Evolutionary conservation across 2,113 vertebrate species (phyloP), one percentile per base, ranked within the genome.

Genomic region (Syngnathus typhle): DNA sequence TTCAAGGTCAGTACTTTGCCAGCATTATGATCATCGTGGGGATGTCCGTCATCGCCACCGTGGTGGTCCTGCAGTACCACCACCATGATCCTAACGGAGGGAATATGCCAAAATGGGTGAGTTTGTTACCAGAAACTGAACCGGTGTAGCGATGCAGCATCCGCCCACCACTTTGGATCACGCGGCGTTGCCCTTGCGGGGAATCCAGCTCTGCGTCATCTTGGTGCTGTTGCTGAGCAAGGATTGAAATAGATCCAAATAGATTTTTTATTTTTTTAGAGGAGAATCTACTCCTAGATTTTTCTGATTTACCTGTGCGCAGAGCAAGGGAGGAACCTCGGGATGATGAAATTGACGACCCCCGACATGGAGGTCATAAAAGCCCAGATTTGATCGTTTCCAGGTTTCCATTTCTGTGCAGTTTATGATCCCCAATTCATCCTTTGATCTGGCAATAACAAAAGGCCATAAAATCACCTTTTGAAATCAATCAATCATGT

Each of bases 1-100:
- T 75, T 52, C 52, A 76, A 93, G 92, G 91, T 65, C 92, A 93
- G 75, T 93, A 93, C 82, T 93, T 93, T 73, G 92, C 91, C 76
- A 92, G 90, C 64, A 93, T 91, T 52, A 93, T 93, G 92, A 90
- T 92, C 74, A 93, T 93, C 51, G 92, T 93, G 18, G 92, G 91
- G 51, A 89, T 92, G 87, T 93, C 92, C 0, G 92, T 93, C 65
- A 90, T 92, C 6, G 91, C 91, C 49, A 93, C 92, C 0, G 90
- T 92, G 66, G 82, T 93, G 43, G 92, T 93, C 47, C 86, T 93
- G 60, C 92, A 91, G 79, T 93, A 93, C 75, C 92, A 93, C 67
- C 92, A 93, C 71, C 92, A 92, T 2, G 92, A 93, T 72, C 92
- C 92, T 1, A 91, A 90, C 0, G 91, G 92, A 72, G 91, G 90